Percentiles rank a stretch among this genome's conserved stretches.
Conservation (phyloP, 2,113 vertebrate genomes). For the Centropus bengalensis region DNA sequence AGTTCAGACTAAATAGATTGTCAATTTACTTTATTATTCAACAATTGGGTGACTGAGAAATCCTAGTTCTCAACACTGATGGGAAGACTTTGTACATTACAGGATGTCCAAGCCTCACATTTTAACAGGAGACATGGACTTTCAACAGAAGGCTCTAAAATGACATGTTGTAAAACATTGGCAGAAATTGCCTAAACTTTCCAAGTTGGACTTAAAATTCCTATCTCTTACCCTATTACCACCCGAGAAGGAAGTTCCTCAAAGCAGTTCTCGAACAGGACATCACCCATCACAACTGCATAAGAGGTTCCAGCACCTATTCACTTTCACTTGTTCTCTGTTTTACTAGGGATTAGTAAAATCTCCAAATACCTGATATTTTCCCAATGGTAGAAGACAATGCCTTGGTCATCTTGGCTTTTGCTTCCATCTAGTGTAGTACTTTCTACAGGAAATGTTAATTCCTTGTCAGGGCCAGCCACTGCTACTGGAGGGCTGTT, state of each 20-base stretch:
- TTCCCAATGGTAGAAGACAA: constrained; percentile 83
- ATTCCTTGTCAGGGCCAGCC: constrained; percentile 82
- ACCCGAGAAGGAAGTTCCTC: not conserved
- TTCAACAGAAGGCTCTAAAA: not conserved
- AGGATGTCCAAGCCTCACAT: not conserved
- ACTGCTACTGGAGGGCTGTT: constrained; percentile 83
- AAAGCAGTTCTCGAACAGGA: not conserved
- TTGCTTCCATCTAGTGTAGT: constrained; percentile 81
- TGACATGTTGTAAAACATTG: not conserved
- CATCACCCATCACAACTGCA: fast-evolving
- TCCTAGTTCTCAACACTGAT: not conserved
- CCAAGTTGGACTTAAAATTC: not conserved
- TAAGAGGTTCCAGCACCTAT: not conserved
- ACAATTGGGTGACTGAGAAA: not conserved
- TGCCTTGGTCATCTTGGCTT: constrained; percentile 83
- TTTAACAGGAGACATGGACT: not conserved
- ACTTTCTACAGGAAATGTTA: constrained; percentile 80
- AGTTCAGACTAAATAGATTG: not conserved
- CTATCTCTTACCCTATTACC: not conserved
- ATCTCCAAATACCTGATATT: constrained; percentile 76
- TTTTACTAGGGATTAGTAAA: not conserved
- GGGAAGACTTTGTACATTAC: not conserved
- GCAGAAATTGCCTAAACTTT: not conserved
- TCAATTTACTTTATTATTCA: not conserved
- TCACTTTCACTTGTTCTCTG: not conserved